A percentile compares a stretch with the other conserved stretches of the same genome.
Conservation (phyloP, 2,888 invertebrate species). For the Melipona beecheii region DNA sequence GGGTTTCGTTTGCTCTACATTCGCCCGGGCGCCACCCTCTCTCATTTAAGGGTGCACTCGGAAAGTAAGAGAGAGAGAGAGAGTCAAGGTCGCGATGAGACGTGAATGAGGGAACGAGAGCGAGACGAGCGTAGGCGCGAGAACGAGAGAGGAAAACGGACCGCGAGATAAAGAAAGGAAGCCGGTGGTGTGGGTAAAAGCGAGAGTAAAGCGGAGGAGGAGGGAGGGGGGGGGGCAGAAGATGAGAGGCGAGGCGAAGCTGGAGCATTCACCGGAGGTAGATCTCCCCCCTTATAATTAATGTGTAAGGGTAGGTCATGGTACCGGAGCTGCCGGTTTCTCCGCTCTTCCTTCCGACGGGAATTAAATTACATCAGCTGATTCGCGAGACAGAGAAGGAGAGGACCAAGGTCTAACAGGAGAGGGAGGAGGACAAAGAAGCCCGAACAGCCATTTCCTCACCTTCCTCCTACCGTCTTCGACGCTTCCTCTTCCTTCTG, state of each 20-base stretch:
- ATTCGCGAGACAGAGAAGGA: conserved; percentile 63
- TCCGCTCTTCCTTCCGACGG: conserved; percentile 68
- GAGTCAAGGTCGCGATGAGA: conserved; percentile 72
- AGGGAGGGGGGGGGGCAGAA: conserved; percentile 40
- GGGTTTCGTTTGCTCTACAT: conserved; percentile 67
- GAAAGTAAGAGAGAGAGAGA: not conserved
- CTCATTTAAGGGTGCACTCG: conserved; percentile 75
- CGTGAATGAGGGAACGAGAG: conserved; percentile 75
- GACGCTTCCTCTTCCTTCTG: conserved; percentile 50
- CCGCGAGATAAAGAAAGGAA: conserved; percentile 65
- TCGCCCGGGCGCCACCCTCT: conserved; percentile 69
- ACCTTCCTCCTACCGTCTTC: conserved; percentile 65
- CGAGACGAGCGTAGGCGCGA: conserved; percentile 57
- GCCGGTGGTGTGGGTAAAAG: conserved; percentile 54
- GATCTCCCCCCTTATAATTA: conserved; percentile 82
- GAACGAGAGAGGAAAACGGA: conserved; percentile 55
- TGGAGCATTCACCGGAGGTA: conserved; percentile 27
- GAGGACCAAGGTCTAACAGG: conserved; percentile 12
- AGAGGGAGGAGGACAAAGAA: conserved; percentile 34
- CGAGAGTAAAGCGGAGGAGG: conserved; percentile 64
- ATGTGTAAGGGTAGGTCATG: conserved; percentile 83
- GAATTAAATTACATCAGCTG: conserved; percentile 83
- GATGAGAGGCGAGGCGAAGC: conserved; percentile 56
- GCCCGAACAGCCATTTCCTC: conserved; percentile 69
- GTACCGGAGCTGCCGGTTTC: conserved; percentile 59